These are phyloP conservation scores for Oreochromis niloticus DNA, from an alignment of 2,113 vertebrate genomes.

Conservation along the genomic window DNA sequence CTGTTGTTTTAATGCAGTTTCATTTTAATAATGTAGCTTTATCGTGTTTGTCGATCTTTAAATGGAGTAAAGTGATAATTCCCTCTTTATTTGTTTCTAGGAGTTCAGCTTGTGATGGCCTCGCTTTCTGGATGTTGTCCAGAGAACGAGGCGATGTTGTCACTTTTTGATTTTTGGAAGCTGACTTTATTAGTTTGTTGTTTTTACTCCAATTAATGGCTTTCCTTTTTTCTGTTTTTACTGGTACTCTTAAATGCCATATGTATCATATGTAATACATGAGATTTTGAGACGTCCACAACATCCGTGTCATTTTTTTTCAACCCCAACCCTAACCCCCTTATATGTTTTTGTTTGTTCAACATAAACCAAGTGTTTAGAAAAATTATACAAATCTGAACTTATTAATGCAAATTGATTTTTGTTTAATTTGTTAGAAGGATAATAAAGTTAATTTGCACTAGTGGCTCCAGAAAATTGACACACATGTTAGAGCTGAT, in stretches of 20 bases:
- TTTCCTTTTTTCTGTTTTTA: not conserved
- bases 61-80: not conserved
- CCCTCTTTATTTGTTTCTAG: not conserved
- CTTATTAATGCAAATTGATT: not conserved
- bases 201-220: not conserved
- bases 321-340: not conserved
- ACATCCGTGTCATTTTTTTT: not conserved
- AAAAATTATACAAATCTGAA: not conserved
- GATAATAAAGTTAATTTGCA: not conserved
- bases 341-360: not conserved
- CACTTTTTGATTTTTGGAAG: not conserved
- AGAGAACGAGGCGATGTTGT: not conserved
- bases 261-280: not conserved
- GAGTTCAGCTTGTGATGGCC: not conserved
- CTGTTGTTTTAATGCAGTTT: not conserved
- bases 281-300: not conserved
- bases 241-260: not conserved
- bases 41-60: not conserved
- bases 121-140: not conserved
- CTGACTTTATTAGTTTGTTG: not conserved
- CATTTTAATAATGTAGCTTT: not conserved
- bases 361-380: not conserved
- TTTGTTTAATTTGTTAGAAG: not conserved
- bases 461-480: not conserved
- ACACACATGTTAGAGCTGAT: not conserved